Conservation (phyloP, 2,888 invertebrate genomes). For the Drosophila borborema region DNA sequence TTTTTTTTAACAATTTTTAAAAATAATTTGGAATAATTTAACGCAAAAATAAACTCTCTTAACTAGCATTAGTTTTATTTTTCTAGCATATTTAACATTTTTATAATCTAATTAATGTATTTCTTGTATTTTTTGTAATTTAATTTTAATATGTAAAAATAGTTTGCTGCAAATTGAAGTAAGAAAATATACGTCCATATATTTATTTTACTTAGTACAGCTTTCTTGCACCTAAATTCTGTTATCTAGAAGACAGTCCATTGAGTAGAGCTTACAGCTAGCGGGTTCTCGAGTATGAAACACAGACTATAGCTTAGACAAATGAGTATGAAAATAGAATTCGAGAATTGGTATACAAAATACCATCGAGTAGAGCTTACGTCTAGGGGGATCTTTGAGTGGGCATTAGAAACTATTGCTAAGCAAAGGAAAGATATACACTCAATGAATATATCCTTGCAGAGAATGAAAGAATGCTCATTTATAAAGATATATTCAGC, state of each 20-base stretch:
- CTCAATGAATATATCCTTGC: neutral
- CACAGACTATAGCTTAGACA: neutral
- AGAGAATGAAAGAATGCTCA: neutral
- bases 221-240: constrained; percentile 69
- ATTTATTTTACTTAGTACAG: constrained; percentile 30
- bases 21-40: constrained; percentile 57
- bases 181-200: constrained; percentile 63
- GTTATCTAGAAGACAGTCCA: constrained; percentile 81
- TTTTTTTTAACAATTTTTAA: constrained; percentile 61
- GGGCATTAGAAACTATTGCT: neutral
- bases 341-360: neutral
- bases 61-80: constrained; percentile 22
- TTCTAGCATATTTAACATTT: constrained; percentile 12
- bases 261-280: constrained; percentile 71
- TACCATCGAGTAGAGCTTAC: neutral
- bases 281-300: neutral
- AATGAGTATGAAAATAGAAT: neutral
- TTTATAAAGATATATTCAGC: neutral
- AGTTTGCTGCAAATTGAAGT: constrained; percentile 53
- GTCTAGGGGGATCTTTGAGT: neutral
- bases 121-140: neutral
- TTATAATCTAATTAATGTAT: neutral
- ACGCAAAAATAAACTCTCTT: constrained; percentile 53
- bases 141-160: constrained; percentile 45
- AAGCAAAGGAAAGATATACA: neutral